Base-by-base conservation (phyloP, 1,140 invertebrate species). In the Stenopsyche tienmushanensis region DNA sequence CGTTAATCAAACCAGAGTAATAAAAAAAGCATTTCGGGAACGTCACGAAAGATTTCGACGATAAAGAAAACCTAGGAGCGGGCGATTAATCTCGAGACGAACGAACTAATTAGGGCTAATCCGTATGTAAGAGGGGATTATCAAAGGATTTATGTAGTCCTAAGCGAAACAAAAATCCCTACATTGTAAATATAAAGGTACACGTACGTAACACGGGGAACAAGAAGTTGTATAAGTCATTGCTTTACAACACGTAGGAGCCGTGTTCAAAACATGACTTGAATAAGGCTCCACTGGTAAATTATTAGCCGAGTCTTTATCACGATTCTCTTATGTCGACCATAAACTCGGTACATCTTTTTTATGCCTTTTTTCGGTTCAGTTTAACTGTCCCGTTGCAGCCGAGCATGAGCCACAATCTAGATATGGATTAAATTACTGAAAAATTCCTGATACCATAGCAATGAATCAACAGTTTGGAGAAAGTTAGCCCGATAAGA, bases 271-370 rank as follows among this genome's bases (percentile, higher is more conserved):
- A 60, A 18, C 24, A 47, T 23, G 57, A 60, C 57, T 24, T 26
- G 55, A 58, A 60, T 47, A 44, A 47, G 42, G 15, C 26, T 60
- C 57, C 41, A 21, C 21, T 24, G 42, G 42, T 60, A 60, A 60
- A 60, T 60, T 60, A 60, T 60, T 60, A 60, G 57, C 57, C 42
- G 41, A 44, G 42, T 60, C 57, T 60, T 47, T 60, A 60, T 60
- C 57, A 60, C 42, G 42, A 47, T 60, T 60, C 57, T 39, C 24
- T 60, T 60, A 47, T 60, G 42, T 39, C 13, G 57, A 34, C 39
- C 42, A 15, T 49, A 60, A 60, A 60, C 57, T 7, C 42, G 42
- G 57, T 23, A 25, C 18, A 25, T 49, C 41, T 54, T 47, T 42
- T 20, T 15, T 47, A 47, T 15, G 10, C 39, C 54, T 26, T 29